phyloP scores from a whole-genome alignment of 2,113 vertebrate genomes.

The Regulus satrapa region DNA sequence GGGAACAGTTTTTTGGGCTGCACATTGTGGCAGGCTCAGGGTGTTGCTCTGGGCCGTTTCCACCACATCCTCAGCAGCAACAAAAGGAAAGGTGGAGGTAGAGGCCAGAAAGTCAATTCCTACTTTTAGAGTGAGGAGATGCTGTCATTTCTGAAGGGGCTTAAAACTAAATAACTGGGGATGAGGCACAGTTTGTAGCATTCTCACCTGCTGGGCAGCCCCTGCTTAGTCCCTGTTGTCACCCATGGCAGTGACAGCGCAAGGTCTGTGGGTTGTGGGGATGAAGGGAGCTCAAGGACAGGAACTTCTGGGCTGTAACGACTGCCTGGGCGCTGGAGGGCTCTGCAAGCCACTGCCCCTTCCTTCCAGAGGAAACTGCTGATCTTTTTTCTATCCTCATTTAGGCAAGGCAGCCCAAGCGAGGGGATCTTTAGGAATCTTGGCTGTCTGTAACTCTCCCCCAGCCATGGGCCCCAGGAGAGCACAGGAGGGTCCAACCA shows the following conservation, averaged over 20 bases:
- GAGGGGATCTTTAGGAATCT: not conserved
- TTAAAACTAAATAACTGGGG: rapidly evolving
- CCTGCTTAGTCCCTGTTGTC: not conserved
- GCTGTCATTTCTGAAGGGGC: not conserved
- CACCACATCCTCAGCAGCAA: not conserved
- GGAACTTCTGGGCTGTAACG: not conserved
- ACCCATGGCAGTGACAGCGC: rapidly evolving
- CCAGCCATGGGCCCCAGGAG: rapidly evolving
- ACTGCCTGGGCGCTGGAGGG: not conserved
- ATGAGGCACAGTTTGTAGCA: not conserved
- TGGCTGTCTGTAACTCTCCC: not conserved
- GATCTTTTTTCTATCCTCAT: not conserved
- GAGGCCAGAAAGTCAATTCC: too few species aligned
- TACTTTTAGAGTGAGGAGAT: not conserved
- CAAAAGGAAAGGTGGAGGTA: not conserved
- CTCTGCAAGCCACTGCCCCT: not conserved
- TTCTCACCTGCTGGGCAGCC: not conserved
- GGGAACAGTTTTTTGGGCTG: not conserved
- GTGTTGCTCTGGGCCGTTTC: not conserved
- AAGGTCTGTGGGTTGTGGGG: not conserved
- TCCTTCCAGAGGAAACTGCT: not conserved
- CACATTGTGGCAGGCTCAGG: rapidly evolving
- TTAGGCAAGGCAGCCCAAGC: not conserved
- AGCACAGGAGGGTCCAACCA: not conserved
- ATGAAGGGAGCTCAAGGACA: not conserved